Evolutionary conservation across 2,113 vertebrate genomes (phyloP).

Genomic region (Alexandromys fortis): DNA sequence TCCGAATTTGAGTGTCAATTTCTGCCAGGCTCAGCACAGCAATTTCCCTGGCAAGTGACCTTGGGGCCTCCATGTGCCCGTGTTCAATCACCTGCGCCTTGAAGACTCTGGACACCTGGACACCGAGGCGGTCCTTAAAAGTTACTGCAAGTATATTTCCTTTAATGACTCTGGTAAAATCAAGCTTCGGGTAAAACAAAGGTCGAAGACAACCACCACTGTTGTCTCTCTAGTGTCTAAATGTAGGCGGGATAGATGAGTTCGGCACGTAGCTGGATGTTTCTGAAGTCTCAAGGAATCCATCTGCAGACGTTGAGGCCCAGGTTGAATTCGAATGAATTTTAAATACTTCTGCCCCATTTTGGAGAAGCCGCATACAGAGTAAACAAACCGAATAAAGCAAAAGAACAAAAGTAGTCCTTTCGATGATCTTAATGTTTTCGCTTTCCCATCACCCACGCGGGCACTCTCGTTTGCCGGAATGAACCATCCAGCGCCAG

Average conservation of each 20-base stretch:
- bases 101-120: constrained; percentile 82
- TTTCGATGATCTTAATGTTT: constrained; percentile 87
- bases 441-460: constrained; percentile 70
- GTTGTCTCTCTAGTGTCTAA: constrained; percentile 87
- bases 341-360: constrained; percentile 80
- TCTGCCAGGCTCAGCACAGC: constrained; percentile 99
- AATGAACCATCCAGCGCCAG: constrained; percentile 99
- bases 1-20: constrained; percentile 96
- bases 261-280: constrained; percentile 77
- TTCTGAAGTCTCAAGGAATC: constrained; percentile 81
- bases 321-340: constrained; percentile 80
- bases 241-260: constrained; percentile 86
- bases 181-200: constrained; percentile 80
- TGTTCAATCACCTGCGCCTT: constrained; percentile 80
- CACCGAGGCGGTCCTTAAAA: constrained; percentile 76
- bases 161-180: constrained; percentile 84
- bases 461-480: constrained; percentile 88
- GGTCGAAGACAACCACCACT: constrained; percentile 82
- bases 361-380: constrained; percentile 78
- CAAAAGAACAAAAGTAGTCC: constrained; percentile 82
- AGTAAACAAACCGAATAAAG: constrained; percentile 81
- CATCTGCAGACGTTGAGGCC: constrained; percentile 82
- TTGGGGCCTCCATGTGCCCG: constrained; percentile 82
- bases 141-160: constrained; percentile 84
- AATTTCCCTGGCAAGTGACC: constrained; percentile 96